Evolutionary conservation across 2,888 invertebrate genomes (phyloP).

Genomic region (Cephalotes varians): DNA sequence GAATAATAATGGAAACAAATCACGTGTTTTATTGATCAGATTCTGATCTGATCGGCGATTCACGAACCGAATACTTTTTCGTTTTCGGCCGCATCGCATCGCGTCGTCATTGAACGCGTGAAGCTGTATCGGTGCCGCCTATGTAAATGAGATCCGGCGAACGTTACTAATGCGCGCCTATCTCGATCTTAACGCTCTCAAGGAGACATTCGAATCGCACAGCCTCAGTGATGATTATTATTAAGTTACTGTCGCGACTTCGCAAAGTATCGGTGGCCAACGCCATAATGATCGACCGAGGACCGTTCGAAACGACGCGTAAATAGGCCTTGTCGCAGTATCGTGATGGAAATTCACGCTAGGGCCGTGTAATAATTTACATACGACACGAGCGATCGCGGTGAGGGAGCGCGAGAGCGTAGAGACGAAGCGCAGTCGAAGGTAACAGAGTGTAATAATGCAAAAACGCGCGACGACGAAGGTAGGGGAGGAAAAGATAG

Average conservation of each 20-base stretch:
- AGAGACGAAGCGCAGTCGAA: conserved; percentile 26
- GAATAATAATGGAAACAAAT: conserved; percentile 3
- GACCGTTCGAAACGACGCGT: conserved; percentile 19
- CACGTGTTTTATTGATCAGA: neutral
- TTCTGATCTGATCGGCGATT: neutral
- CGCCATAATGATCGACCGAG: conserved; percentile 30
- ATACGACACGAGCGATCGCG: conserved; percentile 23
- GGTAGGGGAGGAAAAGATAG: conserved; percentile 28
- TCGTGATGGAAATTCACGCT: conserved; percentile 49
- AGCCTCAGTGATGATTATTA: conserved; percentile 33
- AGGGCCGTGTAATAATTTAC: conserved; percentile 48
- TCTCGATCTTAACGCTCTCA: conserved; percentile 37
- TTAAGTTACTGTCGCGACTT: conserved; percentile 43
- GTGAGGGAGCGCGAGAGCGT: neutral
- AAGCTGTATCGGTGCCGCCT: conserved; percentile 8
- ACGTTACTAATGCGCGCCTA: conserved; percentile 31
- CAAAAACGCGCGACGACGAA: conserved; percentile 54
- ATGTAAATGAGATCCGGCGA: conserved; percentile 37
- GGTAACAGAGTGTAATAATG: conserved; percentile 61
- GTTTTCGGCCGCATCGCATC: neutral
- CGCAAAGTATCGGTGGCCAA: conserved; percentile 21
- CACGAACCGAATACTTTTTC: conserved; percentile 9
- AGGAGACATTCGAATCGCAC: conserved; percentile 41
- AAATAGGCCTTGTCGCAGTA: conserved; percentile 36
- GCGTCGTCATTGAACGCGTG: conserved; percentile 1